These are phyloP conservation scores for Ctenopoma kingsleyae DNA, from an alignment of 2,797 vertebrate genomes.

Conservation along the genomic window DNA sequence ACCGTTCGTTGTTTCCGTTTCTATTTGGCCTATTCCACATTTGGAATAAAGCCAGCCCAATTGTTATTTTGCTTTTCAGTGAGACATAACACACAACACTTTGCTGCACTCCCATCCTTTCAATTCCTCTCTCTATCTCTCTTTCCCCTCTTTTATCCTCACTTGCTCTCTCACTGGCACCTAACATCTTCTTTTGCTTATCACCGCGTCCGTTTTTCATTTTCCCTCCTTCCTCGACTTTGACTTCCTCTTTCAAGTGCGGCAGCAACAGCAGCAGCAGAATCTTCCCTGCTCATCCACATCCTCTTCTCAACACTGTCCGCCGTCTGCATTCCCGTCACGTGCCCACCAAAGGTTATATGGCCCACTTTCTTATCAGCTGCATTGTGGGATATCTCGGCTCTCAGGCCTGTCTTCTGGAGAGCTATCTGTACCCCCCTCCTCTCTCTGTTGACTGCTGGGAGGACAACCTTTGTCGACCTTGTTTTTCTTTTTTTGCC, in stretches of 20 bases:
- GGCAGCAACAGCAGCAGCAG: constrained; percentile 47
- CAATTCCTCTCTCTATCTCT: constrained; percentile 47
- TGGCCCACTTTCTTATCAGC: constrained; percentile 90
- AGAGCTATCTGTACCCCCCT: constrained; percentile 76
- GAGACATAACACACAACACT: constrained; percentile 56
- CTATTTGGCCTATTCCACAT: constrained; percentile 12
- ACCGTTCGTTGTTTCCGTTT: not conserved
- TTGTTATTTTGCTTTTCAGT: constrained; percentile 64
- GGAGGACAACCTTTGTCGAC: constrained; percentile 78
- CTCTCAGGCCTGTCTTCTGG: constrained; percentile 78
- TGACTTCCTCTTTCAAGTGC: constrained; percentile 80
- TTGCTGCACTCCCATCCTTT: constrained; percentile 39
- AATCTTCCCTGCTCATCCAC: constrained; percentile 66
- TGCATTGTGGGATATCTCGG: constrained; percentile 87
- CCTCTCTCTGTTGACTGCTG: constrained; percentile 74
- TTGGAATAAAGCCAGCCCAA: constrained; percentile 43
- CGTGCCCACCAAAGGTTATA: constrained; percentile 81
- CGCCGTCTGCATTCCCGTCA: constrained; percentile 85
- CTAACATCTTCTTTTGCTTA: constrained; percentile 81
- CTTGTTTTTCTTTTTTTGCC: constrained; percentile 71
- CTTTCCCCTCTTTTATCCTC: constrained; percentile 51
- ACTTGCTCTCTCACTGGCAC: constrained; percentile 58
- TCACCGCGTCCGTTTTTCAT: constrained; percentile 72
- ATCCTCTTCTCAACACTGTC: constrained; percentile 67
- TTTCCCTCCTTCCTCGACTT: constrained; percentile 73